Conservation (phyloP, 1,140 invertebrate species). For the Scaptomyza graminum region DNA sequence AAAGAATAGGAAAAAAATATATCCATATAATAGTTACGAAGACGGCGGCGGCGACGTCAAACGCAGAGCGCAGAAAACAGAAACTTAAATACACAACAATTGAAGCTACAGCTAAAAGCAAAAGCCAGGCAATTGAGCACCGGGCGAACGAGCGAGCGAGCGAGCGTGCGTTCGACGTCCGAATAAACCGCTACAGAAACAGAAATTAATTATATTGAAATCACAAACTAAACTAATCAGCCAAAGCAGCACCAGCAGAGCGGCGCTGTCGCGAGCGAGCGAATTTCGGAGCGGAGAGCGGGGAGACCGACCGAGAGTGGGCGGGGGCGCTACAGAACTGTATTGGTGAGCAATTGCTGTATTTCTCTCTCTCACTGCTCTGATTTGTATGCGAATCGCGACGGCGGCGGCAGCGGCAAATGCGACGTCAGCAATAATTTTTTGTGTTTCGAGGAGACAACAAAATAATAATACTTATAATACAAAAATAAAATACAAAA, state of each 20-base stretch:
- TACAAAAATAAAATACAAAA: no score
- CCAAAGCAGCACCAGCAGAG: conserved; percentile 55
- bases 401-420: no score
- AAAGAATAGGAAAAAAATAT: conserved; percentile 18
- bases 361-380: no score
- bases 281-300: conserved; percentile 10
- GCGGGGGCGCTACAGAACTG: no score
- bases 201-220: conserved; percentile 81
- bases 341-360: no score
- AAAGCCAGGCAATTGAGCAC: conserved; percentile 17
- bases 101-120: conserved; percentile 18
- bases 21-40: conserved; percentile 9
- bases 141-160: conserved; percentile 31
- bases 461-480: no score
- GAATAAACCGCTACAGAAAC: conserved; percentile 73
- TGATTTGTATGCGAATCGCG: no score
- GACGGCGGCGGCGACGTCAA: conserved; percentile 2
- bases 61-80: conserved; percentile 40
- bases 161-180: conserved; percentile 71
- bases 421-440: no score
- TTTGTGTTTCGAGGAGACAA: no score
- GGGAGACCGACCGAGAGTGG: neutral
- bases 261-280: conserved; percentile 37
- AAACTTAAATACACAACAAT: no score
- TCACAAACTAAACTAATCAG: conserved; percentile 81